Base-by-base conservation (phyloP, 2,113 vertebrate species). In the Paramisgurnus dabryanus region DNA sequence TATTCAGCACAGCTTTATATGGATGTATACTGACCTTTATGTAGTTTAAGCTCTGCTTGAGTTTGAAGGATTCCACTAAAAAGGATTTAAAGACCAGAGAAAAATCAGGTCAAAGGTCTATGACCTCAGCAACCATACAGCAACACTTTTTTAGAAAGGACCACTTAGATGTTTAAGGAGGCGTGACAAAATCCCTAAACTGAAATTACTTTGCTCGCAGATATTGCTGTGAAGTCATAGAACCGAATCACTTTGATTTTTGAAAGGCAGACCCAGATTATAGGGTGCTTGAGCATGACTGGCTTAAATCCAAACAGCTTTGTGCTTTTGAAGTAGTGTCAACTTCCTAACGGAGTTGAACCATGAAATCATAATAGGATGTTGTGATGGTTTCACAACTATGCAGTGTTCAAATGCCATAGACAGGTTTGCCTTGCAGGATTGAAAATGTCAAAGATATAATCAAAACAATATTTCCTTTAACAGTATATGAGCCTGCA, bases 241-340 rank as follows among this genome's bases (percentile, higher is more conserved):
- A 73, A 55, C 15, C 27, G 12, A 61, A 15, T 50, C 17, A 40
- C 74, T 76, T 76, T 76, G 74, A 66, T 66, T 76, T 66, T 76
- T 64, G 61, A 53, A 66, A 53, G 66, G 47, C 63, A 66, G 61
- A 53, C 53, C 61, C 45, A 75, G 57, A 7, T 75, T 75, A 47
- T 5, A 27, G 8, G 41, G 12, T 34, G 50, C 63, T 66, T 77
- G 27, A 77, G 47, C 74, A 66, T 41, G 61, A 76, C 34, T 77
- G 45, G 63, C 63, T 66, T 18, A 27, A 77, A 66, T 27, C 74
- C 61, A 65, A 77, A 66, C 45, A 77, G 27, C 47, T 66, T 65
- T 66, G 63, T n/a, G 57, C 74, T 66, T 77, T 77, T 77, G 63
- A 77, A 66, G 63, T 66, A 66, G 74, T 77, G 47, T 77, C 74